Conservation (phyloP, 2,113 vertebrate genomes). For the Connochaetes taurinus region DNA sequence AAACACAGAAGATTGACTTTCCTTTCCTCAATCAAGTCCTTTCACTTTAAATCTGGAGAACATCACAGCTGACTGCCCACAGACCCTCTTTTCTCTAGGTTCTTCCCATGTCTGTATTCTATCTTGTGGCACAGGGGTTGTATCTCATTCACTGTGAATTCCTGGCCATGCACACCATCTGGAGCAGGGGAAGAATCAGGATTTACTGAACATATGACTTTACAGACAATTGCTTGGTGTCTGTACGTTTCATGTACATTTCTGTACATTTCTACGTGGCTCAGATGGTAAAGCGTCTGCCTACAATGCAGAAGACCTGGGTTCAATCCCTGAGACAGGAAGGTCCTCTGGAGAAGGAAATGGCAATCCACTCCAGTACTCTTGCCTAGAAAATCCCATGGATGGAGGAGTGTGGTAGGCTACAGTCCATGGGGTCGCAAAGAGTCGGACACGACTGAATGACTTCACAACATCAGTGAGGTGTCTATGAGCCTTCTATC, state of each 20-base stretch:
- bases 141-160: background rate
- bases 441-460: too few relatives aligned
- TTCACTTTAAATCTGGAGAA: background rate
- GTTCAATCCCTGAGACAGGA: too few relatives aligned
- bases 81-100: fast-evolving
- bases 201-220: background rate
- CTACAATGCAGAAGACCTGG: too few relatives aligned
- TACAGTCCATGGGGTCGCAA: too few relatives aligned
- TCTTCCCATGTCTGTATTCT: background rate
- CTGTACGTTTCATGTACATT: background rate
- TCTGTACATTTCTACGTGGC: background rate
- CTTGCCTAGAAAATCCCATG: too few relatives aligned
- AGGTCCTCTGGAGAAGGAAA: too few relatives aligned
- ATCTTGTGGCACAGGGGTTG: background rate
- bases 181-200: background rate
- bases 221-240: background rate
- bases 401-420: too few relatives aligned
- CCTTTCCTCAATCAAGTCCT: background rate
- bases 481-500: background rate
- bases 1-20: background rate
- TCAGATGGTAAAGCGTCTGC: too few relatives aligned
- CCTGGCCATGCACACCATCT: background rate
- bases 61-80: too few relatives aligned
- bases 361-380: too few relatives aligned
- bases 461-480: too few relatives aligned